phyloP scores from a whole-genome alignment of 1,140 invertebrate genomes.

The Eupeodes corollae region DNA sequence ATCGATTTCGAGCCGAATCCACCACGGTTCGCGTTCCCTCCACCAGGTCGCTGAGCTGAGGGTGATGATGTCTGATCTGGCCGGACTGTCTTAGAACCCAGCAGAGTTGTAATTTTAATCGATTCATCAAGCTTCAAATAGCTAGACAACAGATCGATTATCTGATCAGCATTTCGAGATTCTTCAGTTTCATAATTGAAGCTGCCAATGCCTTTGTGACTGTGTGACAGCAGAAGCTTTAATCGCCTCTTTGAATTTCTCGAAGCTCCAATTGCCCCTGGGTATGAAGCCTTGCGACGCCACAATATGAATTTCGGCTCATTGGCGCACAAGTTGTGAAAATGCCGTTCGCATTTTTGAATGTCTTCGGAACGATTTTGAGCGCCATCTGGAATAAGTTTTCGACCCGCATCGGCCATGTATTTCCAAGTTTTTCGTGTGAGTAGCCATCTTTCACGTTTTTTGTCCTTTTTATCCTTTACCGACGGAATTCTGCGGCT shows the following conservation, averaged over 20 bases:
- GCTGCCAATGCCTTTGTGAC: too few relatives aligned
- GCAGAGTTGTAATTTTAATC: constrained; percentile 20
- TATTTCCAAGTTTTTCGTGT: constrained; percentile 82
- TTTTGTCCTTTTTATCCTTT: constrained; percentile 26
- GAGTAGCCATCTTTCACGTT: constrained; percentile 67
- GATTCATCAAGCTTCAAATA: constrained; percentile 23
- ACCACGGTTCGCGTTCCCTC: neutral
- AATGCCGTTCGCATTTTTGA: constrained; percentile 68
- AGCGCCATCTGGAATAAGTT: constrained; percentile 64
- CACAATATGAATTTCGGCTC: constrained; percentile 68
- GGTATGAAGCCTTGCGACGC: constrained; percentile 64
- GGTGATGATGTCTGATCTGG: constrained; percentile 28
- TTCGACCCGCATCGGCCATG: constrained; percentile 78
- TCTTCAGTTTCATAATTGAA: constrained; percentile 4
- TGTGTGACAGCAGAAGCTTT: constrained; percentile 36
- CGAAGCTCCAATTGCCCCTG: constrained; percentile 49
- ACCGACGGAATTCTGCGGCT: constrained; percentile 9
- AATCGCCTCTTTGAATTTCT: constrained; percentile 44
- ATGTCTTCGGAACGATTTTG: constrained; percentile 60
- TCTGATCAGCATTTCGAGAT: constrained; percentile 13
- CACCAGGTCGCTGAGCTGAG: constrained; percentile 17
- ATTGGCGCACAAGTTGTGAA: constrained; percentile 66
- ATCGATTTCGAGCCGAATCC: neutral
- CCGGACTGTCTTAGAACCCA: constrained; percentile 23
- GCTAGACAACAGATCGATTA: constrained; percentile 20